These are phyloP conservation scores for Maniola hyperantus DNA, from an alignment of 2,888 invertebrate species.

Conservation along the genomic window DNA sequence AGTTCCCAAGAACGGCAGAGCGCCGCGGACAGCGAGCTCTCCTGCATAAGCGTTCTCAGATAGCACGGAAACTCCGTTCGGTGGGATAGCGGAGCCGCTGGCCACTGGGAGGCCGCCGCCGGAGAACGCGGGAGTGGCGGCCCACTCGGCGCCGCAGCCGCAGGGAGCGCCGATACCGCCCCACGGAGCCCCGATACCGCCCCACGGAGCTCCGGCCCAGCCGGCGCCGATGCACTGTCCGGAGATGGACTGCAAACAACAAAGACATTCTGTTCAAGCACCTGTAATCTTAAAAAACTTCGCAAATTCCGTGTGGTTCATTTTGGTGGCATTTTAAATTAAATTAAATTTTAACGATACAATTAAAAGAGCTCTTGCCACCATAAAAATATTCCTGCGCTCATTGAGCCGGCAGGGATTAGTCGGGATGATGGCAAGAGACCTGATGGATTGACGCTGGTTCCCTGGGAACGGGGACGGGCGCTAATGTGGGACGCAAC, in stretches of 20 bases:
- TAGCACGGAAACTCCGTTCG: conserved; percentile 47
- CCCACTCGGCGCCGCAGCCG: conserved; percentile 23
- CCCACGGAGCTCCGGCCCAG: conserved; percentile 29
- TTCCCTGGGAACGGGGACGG: too few relatives aligned
- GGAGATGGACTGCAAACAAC: conserved; percentile 41
- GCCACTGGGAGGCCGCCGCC: conserved; percentile 41
- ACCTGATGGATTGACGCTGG: too few relatives aligned
- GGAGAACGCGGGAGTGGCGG: conserved; percentile 23
- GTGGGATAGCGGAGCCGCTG: conserved; percentile 48
- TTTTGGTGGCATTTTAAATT: too few relatives aligned
- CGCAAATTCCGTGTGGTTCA: not conserved
- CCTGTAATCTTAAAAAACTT: not conserved
- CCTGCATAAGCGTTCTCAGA: conserved; percentile 53
- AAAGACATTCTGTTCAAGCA: not conserved
- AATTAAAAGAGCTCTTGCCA: too few relatives aligned
- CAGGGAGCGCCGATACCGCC: conserved; percentile 27
- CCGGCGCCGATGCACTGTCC: conserved; percentile 39
- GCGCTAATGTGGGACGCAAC: too few relatives aligned
- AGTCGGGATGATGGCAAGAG: too few relatives aligned
- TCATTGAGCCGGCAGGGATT: too few relatives aligned
- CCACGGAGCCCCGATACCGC: conserved; percentile 27
- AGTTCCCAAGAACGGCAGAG: conserved; percentile 52
- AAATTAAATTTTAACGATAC: too few relatives aligned
- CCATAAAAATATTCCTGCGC: too few relatives aligned
- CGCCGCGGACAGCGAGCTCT: conserved; percentile 44